Percentiles rank a stretch among this genome's conserved stretches.
Evolutionary conservation across 2,113 vertebrate species (phyloP).

Genomic region (Mungos mungo): DNA sequence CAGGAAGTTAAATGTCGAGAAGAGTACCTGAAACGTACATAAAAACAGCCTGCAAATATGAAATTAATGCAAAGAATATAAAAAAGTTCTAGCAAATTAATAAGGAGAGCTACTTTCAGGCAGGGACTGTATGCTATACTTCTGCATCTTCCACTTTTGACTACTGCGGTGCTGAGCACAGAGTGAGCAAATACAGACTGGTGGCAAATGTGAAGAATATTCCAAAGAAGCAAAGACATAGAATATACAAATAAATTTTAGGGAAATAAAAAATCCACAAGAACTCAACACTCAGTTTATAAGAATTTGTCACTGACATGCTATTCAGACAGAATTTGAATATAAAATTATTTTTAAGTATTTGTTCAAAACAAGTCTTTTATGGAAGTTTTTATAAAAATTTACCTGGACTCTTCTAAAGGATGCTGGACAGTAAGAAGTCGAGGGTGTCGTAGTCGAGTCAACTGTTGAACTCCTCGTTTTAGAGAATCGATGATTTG

Average conservation of each 20-base stretch:
- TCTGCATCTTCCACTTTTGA: background rate
- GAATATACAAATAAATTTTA: constrained; percentile 24
- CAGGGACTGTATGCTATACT: background rate
- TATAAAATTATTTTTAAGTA: background rate
- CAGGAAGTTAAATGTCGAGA: background rate
- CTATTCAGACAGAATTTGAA: constrained; percentile 8
- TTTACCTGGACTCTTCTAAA: constrained; percentile 98
- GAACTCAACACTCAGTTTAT: constrained; percentile 7
- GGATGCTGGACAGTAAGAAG: constrained; percentile 98
- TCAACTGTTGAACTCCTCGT: constrained; percentile 96
- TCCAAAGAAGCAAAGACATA: background rate
- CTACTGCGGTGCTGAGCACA: background rate
- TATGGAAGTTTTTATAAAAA: constrained; percentile 40
- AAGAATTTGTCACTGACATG: constrained; percentile 30
- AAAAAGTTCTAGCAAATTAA: background rate
- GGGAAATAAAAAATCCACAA: background rate
- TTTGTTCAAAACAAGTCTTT: constrained; percentile 9
- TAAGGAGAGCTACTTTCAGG: background rate
- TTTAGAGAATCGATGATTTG: constrained; percentile 96
- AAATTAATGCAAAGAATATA: background rate
- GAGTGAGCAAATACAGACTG: background rate
- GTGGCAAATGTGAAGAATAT: background rate
- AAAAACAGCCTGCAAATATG: background rate
- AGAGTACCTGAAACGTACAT: background rate
- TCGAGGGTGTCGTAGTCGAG: constrained; percentile 95